Evolutionary conservation across 2,888 invertebrate species (phyloP), one percentile per base, ranked within the genome.

Genomic region (Tetanocera ferruginea): DNA sequence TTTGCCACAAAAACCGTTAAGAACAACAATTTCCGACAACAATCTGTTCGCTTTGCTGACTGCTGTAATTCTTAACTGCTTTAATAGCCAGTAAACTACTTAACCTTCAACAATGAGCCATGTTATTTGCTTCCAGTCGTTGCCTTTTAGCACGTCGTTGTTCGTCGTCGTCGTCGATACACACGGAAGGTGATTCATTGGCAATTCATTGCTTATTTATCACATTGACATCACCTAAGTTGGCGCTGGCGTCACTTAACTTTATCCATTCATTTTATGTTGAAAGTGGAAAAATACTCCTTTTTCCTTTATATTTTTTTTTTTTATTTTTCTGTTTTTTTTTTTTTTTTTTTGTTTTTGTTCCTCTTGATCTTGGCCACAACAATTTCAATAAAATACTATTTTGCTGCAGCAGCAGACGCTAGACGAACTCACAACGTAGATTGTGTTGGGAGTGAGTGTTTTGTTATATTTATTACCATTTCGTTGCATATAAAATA

Each of bases 191-290:
- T 76, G 76, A 76, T 76, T 76, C 76, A 76, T 76, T 25, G 69
- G 62, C 69, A 70, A 70, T 76, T 76, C 62, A 76, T 66, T 70
- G 70, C 76, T 76, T 60, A 70, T 76, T 76, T 76, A 76, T 76
- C 76, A 76, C 70, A 60, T 70, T 28, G 62, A 70, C 76, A 76
- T 69, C 76, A 76, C 69, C 76, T 76, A 37, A 55, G 66, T 52
- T 75, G 75, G 55, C n/a, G 52, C 37, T 67, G 75, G 75, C 75
- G 75, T 75, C 75, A 75, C 66, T 75, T 75, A 75, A 67, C 75
- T 75, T 75, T 66, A 52, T 31, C 37, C 75, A 75, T 75, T 67
- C 75, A 67, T 73, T 73, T 62, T 14, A 23, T 57, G 72, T 72
- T 19, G 19, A 37, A 55, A 71, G 72, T 31, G 72, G 37, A 72